These are phyloP conservation scores for Protula sp. DNA, from an alignment of 2,888 invertebrate species.

Conservation along the genomic window DNA sequence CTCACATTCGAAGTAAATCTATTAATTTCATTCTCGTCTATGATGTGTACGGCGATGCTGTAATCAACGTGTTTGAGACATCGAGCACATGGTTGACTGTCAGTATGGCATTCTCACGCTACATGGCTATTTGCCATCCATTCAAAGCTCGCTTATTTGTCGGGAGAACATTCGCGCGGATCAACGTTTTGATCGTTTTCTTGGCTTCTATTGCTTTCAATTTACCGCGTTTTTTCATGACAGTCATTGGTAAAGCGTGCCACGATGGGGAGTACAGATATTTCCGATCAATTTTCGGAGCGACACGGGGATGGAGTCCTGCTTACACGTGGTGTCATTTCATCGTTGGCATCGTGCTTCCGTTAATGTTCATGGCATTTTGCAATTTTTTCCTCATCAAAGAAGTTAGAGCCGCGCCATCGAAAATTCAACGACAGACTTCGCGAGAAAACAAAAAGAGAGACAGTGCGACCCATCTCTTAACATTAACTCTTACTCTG, in stretches of 20 bases:
- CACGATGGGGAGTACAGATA: too few relatives aligned
- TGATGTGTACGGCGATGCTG: constrained; percentile 31
- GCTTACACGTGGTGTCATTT: constrained; percentile 37
- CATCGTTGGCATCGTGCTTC: constrained; percentile 38
- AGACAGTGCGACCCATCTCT: background rate
- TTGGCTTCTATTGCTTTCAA: background rate
- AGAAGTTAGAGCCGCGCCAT: constrained; percentile 31
- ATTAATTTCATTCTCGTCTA: constrained; percentile 29
- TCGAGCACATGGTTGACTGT: constrained; percentile 71
- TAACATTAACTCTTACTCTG: constrained; percentile 33
- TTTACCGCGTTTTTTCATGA: background rate
- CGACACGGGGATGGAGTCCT: constrained; percentile 41
- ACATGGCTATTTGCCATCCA: constrained; percentile 70
- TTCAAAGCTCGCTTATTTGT: constrained; percentile 64
- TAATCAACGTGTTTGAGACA: constrained; percentile 56
- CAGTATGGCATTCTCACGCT: constrained; percentile 68
- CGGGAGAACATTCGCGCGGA: constrained; percentile 54
- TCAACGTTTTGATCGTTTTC: background rate
- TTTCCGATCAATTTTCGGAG: too few relatives aligned
- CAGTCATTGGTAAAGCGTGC: too few relatives aligned
- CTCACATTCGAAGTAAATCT: background rate
- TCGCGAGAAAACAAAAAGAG: background rate
- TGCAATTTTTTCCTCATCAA: constrained; percentile 38
- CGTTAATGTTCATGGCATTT: constrained; percentile 35
- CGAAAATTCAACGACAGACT: background rate